These are phyloP conservation scores for Amiota minor DNA, from an alignment of 2,888 invertebrate species.

Conservation along the genomic window DNA sequence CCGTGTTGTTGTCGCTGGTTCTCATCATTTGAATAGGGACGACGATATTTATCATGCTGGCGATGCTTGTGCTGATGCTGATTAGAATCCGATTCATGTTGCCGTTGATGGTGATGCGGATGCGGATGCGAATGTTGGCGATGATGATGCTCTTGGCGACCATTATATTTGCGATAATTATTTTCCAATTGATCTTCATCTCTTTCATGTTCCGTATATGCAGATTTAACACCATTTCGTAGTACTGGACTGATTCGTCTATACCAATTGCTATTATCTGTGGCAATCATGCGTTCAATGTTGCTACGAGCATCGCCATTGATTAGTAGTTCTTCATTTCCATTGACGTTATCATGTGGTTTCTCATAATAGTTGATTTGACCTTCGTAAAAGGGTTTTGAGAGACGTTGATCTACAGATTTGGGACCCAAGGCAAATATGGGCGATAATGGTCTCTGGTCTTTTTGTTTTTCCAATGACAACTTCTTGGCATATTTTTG, in stretches of 20 bases:
- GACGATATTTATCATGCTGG: constrained; percentile 39
- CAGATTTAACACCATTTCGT: constrained; percentile 57
- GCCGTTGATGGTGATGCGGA: constrained; percentile 23
- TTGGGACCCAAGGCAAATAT: constrained; percentile 50
- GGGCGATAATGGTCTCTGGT: constrained; percentile 34
- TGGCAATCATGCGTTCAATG: constrained; percentile 56
- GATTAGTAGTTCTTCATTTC: constrained; percentile 21
- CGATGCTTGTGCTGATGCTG: constrained; percentile 37
- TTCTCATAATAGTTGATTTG: constrained; percentile 69
- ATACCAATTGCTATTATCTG: constrained; percentile 63
- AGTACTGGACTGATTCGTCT: constrained; percentile 62
- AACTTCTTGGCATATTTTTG: constrained; percentile 37
- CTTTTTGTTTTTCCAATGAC: constrained; percentile 23
- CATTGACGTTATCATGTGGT: constrained; percentile 45
- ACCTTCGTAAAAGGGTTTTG: constrained; percentile 68
- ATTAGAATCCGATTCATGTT: background rate
- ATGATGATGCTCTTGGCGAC: constrained; percentile 23
- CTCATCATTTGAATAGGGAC: constrained; percentile 26
- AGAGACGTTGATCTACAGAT: constrained; percentile 34
- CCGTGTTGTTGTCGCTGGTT: constrained; percentile 32
- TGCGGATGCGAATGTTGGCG: constrained; percentile 24
- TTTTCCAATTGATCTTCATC: background rate
- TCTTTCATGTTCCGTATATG: background rate
- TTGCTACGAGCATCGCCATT: constrained; percentile 41
- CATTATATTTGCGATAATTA: constrained; percentile 24